A percentile compares a stretch with the other conserved stretches of the same genome.
Conservation (phyloP, 2,888 invertebrate genomes). For the Danaus chrysippus region DNA sequence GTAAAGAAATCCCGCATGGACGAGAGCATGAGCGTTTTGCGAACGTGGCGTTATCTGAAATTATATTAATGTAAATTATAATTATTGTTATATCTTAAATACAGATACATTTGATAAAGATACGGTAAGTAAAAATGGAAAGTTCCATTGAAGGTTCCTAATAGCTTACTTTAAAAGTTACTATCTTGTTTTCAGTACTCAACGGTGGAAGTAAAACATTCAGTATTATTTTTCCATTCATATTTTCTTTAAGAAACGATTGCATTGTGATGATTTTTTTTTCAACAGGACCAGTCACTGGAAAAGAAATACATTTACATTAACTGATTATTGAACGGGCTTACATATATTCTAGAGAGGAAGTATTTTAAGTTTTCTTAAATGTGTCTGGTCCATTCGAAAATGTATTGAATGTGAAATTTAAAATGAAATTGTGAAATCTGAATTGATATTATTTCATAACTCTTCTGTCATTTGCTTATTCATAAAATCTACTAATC, state of each 20-base stretch:
- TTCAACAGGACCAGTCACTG: slow-evolving; percentile 22
- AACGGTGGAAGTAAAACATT: slow-evolving; percentile 75
- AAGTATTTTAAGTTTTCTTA: too few relatives aligned
- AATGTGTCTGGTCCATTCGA: too few relatives aligned
- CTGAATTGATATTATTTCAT: too few relatives aligned
- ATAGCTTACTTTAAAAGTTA: slow-evolving; percentile 78
- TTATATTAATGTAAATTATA: background rate
- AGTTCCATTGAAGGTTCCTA: background rate
- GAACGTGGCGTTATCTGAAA: slow-evolving; percentile 83
- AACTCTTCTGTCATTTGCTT: too few relatives aligned
- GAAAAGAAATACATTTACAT: background rate
- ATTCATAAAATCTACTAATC: too few relatives aligned
- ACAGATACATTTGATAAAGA: background rate
- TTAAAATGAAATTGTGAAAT: too few relatives aligned
- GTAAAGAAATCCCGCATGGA: slow-evolving; percentile 85
- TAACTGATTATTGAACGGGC: background rate
- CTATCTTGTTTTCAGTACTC: slow-evolving; percentile 63
- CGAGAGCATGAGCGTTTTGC: slow-evolving; percentile 85
- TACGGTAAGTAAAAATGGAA: background rate
- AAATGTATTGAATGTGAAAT: too few relatives aligned
- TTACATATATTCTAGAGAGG: too few relatives aligned
- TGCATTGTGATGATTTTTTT: slow-evolving; percentile 41
- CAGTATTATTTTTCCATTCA: slow-evolving; percentile 63
- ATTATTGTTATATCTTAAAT: background rate
- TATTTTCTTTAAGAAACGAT: slow-evolving; percentile 49